Evolutionary conservation across 1,140 invertebrate genomes (phyloP), one percentile per base, ranked within the genome.

Genomic region (Meloidogyne floridensis): DNA sequence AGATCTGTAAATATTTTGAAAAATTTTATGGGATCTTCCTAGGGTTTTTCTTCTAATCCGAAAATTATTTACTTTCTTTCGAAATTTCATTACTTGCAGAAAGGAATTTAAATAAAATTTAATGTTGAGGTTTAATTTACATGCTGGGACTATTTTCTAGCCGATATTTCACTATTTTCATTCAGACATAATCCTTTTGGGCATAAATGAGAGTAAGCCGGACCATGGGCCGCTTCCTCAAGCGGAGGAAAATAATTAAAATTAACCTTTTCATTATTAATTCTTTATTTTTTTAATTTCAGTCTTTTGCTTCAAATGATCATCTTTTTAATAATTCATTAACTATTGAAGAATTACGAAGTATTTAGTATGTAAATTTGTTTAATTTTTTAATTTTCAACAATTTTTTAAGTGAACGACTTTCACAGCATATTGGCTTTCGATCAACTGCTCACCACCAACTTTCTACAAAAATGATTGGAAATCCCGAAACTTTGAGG

Each of bases 381-480:
- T 32, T 59, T 79, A 53, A 15, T 83, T 59, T 18, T 78, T 86
- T 7, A 65, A 51, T 53, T 82, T 69, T 18, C 32, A 47, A 11
- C 51, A 47, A 7, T 43, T 32, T 71, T 84, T 88, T 81, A 77
- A 88, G 87, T 79, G 87, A 89, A 74, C 86, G 89, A 15, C 43
- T 86, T 3, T 85, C 89, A n/a, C 90, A 89, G 78, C 81, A 87
- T 11, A 81, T 89, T 0, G 88, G 88, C 11, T 89, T 84, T 76
- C 54, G 69, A 13, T 84, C 82, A n/a, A 84, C 86, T 70, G 81
- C 89, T 32, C 87, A 89, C 15, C 88, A 90, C 74, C 81, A 87
- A 56, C 80, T 89, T n/a, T 74, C 86, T 4, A 84, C 89, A 65
- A 90, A 90, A 76, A 89, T 89, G 88, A 89, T 88, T 15, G 86